Base-by-base conservation (phyloP, 2,113 vertebrate genomes). In the Rallus limicola region DNA sequence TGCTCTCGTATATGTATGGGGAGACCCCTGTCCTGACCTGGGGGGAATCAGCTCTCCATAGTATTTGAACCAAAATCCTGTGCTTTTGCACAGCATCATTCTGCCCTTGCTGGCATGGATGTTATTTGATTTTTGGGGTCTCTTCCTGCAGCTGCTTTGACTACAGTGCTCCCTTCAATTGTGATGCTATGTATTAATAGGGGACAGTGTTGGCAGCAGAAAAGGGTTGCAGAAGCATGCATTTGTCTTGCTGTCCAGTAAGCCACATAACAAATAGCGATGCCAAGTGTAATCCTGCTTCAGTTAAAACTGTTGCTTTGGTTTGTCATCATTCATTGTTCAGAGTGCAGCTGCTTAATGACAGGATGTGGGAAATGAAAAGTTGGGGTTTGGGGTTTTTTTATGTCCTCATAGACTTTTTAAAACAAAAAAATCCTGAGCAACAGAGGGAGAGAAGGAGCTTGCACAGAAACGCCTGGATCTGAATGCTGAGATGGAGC, bases 281-380 rank as follows among this genome's bases (percentile, higher is more conserved):
- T 88, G 88, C 90, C 86, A 95, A 88, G 67, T 69, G 58, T 97
- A 95, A 95, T 93, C 86, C 93, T 68, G 48, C 91, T 82, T 89
- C 86, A 69, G 90, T 96, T 92, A 97, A 91, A 96, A 91, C 82
- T 82, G 78, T 93, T 94, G 87, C 86, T 84, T 89, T 78, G 31
- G 69, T 93, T 90, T 96, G 70, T 95, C 93, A 96, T 96, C 96
- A 87, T 95, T 96, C 86, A 96, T 96, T 93, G 95, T 91, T 97
- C 38, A 4, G 68, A 92, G 80, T 86, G 84, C n/a, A 95, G 87
- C 93, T 91, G 78, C 76, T 91, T 96, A 96, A 94, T 93, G 88
- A 95, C 75, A 97, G 72, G 82, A 96, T 94, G 82, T 91, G 63
- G 91, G 81, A 94, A 97, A 97, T 71, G 16, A 92, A 38, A 92